These are phyloP conservation scores for Hecatera dysodea DNA, from an alignment of 2,888 invertebrate genomes.

Conservation along the genomic window DNA sequence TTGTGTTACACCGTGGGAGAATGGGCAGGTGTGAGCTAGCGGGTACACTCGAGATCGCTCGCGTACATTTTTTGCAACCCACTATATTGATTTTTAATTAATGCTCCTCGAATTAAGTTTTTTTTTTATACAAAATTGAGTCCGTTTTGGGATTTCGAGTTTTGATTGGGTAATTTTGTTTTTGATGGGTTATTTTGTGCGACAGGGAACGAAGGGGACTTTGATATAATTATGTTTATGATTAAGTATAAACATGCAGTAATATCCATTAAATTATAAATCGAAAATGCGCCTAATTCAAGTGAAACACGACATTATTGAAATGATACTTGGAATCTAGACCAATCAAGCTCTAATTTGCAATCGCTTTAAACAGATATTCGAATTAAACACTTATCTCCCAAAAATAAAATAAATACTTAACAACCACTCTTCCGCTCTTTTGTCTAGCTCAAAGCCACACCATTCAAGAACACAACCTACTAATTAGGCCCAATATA, in stretches of 20 bases:
- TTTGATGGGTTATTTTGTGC: slow-evolving; percentile 54
- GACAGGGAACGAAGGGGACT: slow-evolving; percentile 3
- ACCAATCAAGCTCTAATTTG: neutral
- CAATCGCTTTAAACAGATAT: neutral
- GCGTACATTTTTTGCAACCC: slow-evolving; percentile 73
- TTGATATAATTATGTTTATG: slow-evolving; percentile 24
- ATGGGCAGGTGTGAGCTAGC: slow-evolving; percentile 83
- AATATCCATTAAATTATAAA: neutral
- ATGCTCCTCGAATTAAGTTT: slow-evolving; percentile 69
- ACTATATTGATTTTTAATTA: slow-evolving; percentile 87
- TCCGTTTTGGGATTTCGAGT: slow-evolving; percentile 53
- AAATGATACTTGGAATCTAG: neutral
- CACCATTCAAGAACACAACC: slow-evolving; percentile 18
- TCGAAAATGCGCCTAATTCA: neutral
- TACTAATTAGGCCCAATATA: slow-evolving; percentile 44
- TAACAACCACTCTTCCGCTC: neutral
- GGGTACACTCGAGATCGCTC: slow-evolving; percentile 72
- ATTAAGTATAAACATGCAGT: neutral
- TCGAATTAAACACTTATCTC: neutral
- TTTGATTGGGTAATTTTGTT: slow-evolving; percentile 58
- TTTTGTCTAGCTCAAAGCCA: slow-evolving; percentile 21
- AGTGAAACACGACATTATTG: neutral
- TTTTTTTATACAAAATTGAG: slow-evolving; percentile 56
- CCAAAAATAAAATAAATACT: neutral
- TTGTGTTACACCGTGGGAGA: slow-evolving; percentile 87